phyloP scores from a whole-genome alignment of 92 coral and sea anemone species.

The Plumapathes pennacea region DNA sequence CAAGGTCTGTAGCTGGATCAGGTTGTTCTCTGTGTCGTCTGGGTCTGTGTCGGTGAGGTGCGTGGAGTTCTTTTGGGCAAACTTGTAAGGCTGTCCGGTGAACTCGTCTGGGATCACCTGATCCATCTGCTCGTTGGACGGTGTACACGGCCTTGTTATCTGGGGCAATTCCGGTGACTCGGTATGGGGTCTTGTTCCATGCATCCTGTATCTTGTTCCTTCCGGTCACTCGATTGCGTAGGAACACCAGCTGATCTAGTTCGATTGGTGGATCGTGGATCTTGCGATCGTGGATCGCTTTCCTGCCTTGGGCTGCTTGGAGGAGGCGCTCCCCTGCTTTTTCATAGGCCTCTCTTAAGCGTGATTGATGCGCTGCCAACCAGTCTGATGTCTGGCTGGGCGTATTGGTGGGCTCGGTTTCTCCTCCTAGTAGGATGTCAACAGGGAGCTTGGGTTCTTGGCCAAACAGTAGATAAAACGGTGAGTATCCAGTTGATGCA shows the following conservation, averaged over 20 bases:
- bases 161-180: too few species aligned
- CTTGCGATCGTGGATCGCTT: conserved; percentile 34
- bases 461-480: conserved; percentile 62
- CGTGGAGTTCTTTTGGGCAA: too few species aligned
- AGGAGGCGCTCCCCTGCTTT: conserved; percentile 14
- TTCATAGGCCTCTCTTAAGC: conserved; percentile 30
- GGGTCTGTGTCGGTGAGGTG: too few species aligned
- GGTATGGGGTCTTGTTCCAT: conserved; percentile 52
- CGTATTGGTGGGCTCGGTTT: neutral
- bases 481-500: conserved; percentile 58
- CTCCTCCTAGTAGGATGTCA: conserved; percentile 22
- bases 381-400: conserved; percentile 10
- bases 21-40: too few species aligned
- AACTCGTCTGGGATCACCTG: too few species aligned
- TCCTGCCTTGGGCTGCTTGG: conserved; percentile 12
- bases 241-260: conserved; percentile 45
- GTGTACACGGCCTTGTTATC: too few species aligned
- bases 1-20: too few species aligned
- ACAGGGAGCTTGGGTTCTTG: conserved; percentile 37
- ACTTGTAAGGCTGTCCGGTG: too few species aligned
- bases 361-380: conserved; percentile 37
- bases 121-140: too few species aligned
- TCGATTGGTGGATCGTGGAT: conserved; percentile 1
- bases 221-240: conserved; percentile 47
- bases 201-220: conserved; percentile 62